Evolutionary conservation across 2,797 vertebrate genomes (phyloP).

Genomic region (Moxostoma hubbsi): DNA sequence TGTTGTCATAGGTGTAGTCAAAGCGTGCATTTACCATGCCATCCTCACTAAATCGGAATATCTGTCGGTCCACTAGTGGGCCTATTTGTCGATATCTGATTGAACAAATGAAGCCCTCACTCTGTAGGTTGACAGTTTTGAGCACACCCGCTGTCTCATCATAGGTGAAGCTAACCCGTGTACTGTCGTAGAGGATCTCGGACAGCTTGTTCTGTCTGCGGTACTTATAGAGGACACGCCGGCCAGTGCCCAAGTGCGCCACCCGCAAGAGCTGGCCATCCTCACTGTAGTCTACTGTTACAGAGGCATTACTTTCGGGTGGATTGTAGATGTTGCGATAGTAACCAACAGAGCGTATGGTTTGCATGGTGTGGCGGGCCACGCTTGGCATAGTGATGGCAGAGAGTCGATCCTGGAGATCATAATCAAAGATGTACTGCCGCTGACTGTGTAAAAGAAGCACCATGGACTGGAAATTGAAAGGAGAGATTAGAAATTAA

Average conservation of each 20-base stretch:
- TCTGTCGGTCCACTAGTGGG: slow-evolving; percentile 94
- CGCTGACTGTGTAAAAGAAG: slow-evolving; percentile 96
- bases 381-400: slow-evolving; percentile 99
- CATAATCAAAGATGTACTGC: slow-evolving; percentile 98
- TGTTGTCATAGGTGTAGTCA: slow-evolving; percentile 99
- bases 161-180: slow-evolving; percentile 97
- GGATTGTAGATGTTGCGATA: slow-evolving; percentile 98
- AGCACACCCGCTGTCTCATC: slow-evolving; percentile 96
- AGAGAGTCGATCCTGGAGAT: slow-evolving; percentile 90
- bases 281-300: slow-evolving; percentile 92
- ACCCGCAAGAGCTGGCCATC: slow-evolving; percentile 89
- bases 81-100: slow-evolving; percentile 97
- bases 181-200: slow-evolving; percentile 96
- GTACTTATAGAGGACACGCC: slow-evolving; percentile 94
- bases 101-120: slow-evolving; percentile 97
- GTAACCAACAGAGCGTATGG: slow-evolving; percentile 95
- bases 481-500: slow-evolving; percentile 51
- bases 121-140: slow-evolving; percentile 97
- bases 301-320: slow-evolving; percentile 95
- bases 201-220: slow-evolving; percentile 92
- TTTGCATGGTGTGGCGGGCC: slow-evolving; percentile 98
- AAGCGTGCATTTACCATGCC: slow-evolving; percentile 99
- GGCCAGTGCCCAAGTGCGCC: slow-evolving; percentile 93
- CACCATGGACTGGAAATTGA: slow-evolving; percentile 90
- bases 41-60: slow-evolving; percentile 97